Conservation (phyloP, 1,140 invertebrate genomes). For the Cyrtorhinus lividipennis region DNA sequence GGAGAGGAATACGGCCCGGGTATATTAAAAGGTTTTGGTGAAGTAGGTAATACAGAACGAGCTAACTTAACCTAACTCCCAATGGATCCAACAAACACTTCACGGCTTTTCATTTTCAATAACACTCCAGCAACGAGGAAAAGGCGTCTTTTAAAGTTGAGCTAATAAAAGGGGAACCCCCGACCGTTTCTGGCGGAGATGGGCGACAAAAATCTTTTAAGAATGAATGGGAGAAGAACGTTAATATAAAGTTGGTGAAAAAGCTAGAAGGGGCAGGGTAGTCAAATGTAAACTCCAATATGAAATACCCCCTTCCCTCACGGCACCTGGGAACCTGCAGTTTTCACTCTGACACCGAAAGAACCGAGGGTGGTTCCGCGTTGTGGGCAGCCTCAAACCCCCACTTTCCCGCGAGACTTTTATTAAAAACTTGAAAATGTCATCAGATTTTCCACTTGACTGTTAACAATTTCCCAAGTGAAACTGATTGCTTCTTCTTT, state of each 20-base stretch:
- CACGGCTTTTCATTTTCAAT: conserved; percentile 9
- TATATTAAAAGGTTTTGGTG: conserved; percentile 5
- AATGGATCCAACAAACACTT: conserved; percentile 8
- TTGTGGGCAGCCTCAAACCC: background rate
- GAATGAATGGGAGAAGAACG: conserved; percentile 6
- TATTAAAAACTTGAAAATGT: background rate
- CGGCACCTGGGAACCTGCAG: background rate
- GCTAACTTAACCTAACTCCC: background rate
- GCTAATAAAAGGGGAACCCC: background rate
- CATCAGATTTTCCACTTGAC: background rate
- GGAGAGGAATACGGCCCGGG: background rate
- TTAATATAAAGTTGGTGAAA: conserved; percentile 8
- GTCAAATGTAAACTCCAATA: background rate
- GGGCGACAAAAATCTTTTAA: background rate
- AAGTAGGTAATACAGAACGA: background rate
- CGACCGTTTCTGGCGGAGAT: background rate
- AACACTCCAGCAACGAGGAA: background rate
- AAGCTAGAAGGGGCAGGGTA: background rate
- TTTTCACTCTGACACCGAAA: background rate
- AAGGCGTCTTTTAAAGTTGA: conserved; percentile 1
- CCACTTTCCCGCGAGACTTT: background rate
- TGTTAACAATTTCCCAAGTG: no score
- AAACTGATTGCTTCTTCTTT: no score
- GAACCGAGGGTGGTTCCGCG: background rate
- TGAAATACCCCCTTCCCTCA: background rate